phyloP scores from a whole-genome alignment of 2,888 invertebrate species.

The Eudasyphora cyanicolor region DNA sequence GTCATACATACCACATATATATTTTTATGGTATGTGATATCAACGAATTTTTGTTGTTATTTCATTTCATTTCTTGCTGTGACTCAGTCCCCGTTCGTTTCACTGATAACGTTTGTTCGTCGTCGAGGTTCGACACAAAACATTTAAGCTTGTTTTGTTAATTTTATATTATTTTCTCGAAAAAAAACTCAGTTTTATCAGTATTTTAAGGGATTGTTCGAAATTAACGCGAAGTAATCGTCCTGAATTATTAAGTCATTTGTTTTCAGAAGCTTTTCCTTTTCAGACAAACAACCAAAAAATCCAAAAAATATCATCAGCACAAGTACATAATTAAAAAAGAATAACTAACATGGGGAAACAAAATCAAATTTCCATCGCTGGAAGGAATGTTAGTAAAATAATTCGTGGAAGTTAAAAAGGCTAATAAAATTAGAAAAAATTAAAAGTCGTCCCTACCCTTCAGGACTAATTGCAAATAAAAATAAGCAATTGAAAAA shows the following conservation, averaged over 20 bases:
- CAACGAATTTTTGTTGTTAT: background rate
- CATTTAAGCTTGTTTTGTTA: background rate
- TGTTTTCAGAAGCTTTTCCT: background rate
- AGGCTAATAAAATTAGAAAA: too few species aligned
- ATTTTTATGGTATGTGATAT: background rate
- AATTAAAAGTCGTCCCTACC: too few species aligned
- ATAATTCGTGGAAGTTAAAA: too few species aligned
- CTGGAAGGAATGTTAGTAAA: too few species aligned
- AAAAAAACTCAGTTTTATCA: constrained; percentile 4
- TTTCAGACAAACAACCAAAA: background rate
- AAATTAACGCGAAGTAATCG: background rate
- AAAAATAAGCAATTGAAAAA: too few species aligned
- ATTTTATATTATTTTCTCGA: background rate
- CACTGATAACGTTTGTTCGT: constrained; percentile 48
- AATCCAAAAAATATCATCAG: background rate
- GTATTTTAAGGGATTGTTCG: background rate
- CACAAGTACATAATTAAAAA: background rate
- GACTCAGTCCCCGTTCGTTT: constrained; percentile 60
- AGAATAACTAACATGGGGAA: too few species aligned
- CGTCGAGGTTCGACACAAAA: constrained; percentile 29
- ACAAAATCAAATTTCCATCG: background rate
- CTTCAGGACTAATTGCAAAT: too few species aligned
- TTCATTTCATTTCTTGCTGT: constrained; percentile 32
- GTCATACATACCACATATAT: too few species aligned
- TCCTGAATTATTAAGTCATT: background rate